Base-by-base conservation (phyloP, 2,113 vertebrate species). In the Python bivittatus region DNA sequence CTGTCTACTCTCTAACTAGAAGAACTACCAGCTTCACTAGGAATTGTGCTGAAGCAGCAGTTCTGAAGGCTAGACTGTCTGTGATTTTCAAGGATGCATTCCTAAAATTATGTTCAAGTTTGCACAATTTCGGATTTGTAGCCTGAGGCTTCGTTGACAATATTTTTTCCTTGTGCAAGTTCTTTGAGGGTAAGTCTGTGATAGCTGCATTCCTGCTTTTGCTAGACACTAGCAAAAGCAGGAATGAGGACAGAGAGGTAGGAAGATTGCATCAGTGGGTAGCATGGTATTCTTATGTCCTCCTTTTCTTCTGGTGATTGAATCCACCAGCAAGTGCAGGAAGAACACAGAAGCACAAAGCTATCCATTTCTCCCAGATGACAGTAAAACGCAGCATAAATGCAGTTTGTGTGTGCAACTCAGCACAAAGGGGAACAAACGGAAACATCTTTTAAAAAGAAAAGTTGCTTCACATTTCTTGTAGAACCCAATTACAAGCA, bases 381-480 rank as follows among this genome's bases (percentile, higher is more conserved):
- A 84, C 57, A 48, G 13, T 61, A 89, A 83, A 92, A 89, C 23
- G 29, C 15, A n/a, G n/a, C 15, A 33, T 12, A 52, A 48, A 15
- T 25, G 54, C 3, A 83, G 12, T 38, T n/a, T 27, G 44, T 9
- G 44, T 29, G 57, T 42, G 27, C 17, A 88, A 88, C 23, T 38
- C 20, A 85, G 58, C 68, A 27, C 7, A 64, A 91, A 86, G 23
- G 44, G 29, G 42, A 92, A 57, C 17, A 52, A 42, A 72, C 13
- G 10, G 52, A 29, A 92, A 33, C 33, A 42, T 93, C 90, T 89
- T 94, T 95, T 92, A 90, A 93, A 96, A 61, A 22, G 91, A 89
- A 48, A 88, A 1, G 17, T 88, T 57, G 56, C 92, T 93, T 94
- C 57, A 54, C 9, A 15, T 92, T 95, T 95, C 88, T 89, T 93